phyloP scores from a whole-genome alignment of 2,797 vertebrate species.

The Carcharodon carcharias region DNA sequence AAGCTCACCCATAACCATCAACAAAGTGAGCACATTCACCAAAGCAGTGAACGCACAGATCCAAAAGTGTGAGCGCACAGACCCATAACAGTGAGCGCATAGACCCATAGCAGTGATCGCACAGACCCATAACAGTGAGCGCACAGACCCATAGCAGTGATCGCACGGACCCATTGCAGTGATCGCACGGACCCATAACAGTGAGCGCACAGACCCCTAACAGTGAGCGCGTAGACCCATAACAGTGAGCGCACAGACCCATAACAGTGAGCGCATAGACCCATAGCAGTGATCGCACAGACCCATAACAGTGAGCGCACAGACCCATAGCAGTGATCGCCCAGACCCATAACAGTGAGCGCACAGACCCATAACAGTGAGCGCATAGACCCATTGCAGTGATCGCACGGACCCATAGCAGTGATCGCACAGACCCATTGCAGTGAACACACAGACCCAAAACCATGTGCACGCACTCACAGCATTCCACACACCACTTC shows the following conservation, averaged over 20 bases:
- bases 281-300: neutral
- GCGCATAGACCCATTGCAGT: neutral
- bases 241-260: neutral
- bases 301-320: neutral
- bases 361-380: neutral
- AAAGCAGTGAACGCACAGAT: neutral
- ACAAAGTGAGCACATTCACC: neutral
- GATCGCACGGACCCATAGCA: too few species aligned
- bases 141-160: neutral
- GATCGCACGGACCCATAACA: neutral
- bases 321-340: too few species aligned
- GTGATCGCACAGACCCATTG: too few species aligned
- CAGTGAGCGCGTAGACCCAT: neutral
- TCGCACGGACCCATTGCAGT: too few species aligned
- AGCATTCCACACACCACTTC: neutral
- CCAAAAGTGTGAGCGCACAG: neutral
- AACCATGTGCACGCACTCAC: neutral
- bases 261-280: neutral
- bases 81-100: neutral
- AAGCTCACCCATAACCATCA: neutral
- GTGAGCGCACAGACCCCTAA: neutral
- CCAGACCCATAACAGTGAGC: neutral
- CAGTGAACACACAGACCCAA: neutral
- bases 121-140: too few species aligned
- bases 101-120: neutral